phyloP scores from a whole-genome alignment of 2,113 vertebrate genomes.

The Pandion haliaetus region DNA sequence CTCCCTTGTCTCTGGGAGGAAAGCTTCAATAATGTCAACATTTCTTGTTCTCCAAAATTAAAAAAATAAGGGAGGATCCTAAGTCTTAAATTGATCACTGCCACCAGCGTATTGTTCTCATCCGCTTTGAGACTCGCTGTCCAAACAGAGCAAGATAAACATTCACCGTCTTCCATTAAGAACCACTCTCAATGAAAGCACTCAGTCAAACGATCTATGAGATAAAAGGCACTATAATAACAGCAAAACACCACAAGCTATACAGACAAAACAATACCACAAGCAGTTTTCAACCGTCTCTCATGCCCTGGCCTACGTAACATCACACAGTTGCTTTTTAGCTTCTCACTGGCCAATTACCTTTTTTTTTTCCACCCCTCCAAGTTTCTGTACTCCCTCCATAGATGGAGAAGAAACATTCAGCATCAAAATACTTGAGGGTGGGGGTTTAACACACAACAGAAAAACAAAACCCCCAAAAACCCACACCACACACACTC shows the following conservation, averaged over 20 bases:
- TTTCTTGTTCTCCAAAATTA: background rate
- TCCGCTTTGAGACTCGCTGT: background rate
- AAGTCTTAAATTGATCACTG: background rate
- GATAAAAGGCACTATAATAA: background rate
- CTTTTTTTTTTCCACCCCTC: background rate
- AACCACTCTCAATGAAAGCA: background rate
- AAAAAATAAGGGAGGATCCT: background rate
- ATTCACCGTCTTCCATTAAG: background rate
- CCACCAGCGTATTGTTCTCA: background rate
- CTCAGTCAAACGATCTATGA: background rate
- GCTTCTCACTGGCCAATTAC: background rate
- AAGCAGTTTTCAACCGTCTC: background rate
- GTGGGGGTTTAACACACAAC: background rate
- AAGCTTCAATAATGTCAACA: background rate
- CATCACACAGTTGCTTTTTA: background rate
- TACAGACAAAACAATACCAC: background rate
- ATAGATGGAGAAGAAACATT: background rate
- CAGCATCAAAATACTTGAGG: background rate
- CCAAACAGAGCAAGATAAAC: slow-evolving; percentile 11
- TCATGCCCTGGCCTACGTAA: background rate
- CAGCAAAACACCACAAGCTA: background rate
- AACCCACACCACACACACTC: background rate
- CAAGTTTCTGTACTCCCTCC: background rate
- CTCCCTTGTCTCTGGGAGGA: background rate
- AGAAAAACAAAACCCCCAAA: background rate